phyloP scores from a whole-genome alignment of 2,797 vertebrate genomes.

The Tachyglossus aculeatus region DNA sequence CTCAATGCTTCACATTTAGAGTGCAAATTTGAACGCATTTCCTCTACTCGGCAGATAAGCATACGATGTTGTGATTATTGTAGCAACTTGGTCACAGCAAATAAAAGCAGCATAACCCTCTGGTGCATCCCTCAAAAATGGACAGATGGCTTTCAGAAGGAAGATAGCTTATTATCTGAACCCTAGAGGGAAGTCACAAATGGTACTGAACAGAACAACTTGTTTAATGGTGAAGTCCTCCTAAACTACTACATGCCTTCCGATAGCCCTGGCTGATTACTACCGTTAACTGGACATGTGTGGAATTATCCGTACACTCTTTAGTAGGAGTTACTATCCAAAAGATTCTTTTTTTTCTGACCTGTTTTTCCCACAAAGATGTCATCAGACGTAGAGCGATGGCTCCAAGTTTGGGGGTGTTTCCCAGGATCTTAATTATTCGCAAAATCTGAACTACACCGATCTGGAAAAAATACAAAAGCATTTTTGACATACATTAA shows the following conservation, averaged over 20 bases:
- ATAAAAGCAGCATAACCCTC: background rate
- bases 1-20: constrained; percentile 15
- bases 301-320: too few relatives aligned
- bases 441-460: constrained; percentile 89
- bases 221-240: background rate
- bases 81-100: background rate
- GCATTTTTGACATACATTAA: constrained; percentile 32
- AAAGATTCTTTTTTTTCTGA: constrained; percentile 51
- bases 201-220: background rate
- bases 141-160: constrained; percentile 25
- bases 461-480: constrained; percentile 76
- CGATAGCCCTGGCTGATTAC: background rate
- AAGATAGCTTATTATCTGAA: background rate
- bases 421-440: constrained; percentile 82
- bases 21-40: constrained; percentile 6
- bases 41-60: constrained; percentile 26
- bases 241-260: background rate
- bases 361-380: constrained; percentile 92
- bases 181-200: background rate
- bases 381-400: constrained; percentile 87
- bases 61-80: background rate
- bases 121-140: background rate
- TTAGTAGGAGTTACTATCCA: too few relatives aligned
- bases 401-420: constrained; percentile 81
- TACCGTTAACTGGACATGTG: background rate